phyloP scores from a whole-genome alignment of 2,113 vertebrate genomes.

The Trinectes maculatus region DNA sequence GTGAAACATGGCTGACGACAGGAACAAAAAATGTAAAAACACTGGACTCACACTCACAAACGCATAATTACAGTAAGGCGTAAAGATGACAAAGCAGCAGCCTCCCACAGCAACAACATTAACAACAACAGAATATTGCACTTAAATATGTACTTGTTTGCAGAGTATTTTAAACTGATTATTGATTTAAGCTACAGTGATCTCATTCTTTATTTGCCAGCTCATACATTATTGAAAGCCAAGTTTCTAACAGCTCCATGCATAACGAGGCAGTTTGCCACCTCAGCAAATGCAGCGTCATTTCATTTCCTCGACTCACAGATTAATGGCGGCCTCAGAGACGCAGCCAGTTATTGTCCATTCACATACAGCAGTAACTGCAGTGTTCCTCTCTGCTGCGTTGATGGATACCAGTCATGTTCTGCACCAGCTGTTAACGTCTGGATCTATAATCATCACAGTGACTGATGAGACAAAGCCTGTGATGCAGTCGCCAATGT shows the following conservation, averaged over 20 bases:
- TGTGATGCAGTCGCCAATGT: not conserved
- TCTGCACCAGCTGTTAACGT: not conserved
- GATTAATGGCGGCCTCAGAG: slow-evolving; percentile 12
- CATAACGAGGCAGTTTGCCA: slow-evolving; percentile 21
- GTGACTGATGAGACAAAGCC: slow-evolving; percentile 7
- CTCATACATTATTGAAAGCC: slow-evolving; percentile 30
- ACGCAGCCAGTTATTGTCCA: slow-evolving; percentile 2
- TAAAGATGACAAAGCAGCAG: too few relatives aligned
- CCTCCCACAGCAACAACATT: too few relatives aligned
- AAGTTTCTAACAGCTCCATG: slow-evolving; percentile 16
- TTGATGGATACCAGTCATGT: slow-evolving; percentile 1
- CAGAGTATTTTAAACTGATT: not conserved
- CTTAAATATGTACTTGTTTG: not conserved
- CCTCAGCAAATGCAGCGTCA: slow-evolving; percentile 16
- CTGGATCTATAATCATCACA: too few relatives aligned
- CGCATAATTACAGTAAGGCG: too few relatives aligned
- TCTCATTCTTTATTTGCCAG: not conserved
- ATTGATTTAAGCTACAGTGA: slow-evolving; percentile 7
- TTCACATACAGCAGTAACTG: not conserved
- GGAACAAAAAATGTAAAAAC: not conserved
- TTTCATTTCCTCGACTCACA: not conserved
- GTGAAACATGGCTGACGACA: not conserved
- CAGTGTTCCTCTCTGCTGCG: not conserved
- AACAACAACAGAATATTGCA: not conserved
- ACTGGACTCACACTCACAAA: too few relatives aligned